phyloP scores from a whole-genome alignment of 2,888 invertebrate genomes.

The Phrixothrix hirtus region DNA sequence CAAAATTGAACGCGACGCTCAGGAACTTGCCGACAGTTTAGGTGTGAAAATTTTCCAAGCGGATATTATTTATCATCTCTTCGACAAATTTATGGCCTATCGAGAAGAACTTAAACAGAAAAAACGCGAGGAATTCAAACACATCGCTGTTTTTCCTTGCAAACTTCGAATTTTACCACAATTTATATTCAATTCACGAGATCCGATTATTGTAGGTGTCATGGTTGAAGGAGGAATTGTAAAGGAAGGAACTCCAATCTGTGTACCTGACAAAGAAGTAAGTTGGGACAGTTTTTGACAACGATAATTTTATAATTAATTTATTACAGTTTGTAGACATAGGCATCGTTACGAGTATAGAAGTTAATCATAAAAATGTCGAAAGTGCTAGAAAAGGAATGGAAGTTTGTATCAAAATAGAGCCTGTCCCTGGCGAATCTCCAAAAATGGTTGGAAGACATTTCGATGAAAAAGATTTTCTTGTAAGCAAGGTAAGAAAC shows the following conservation, averaged over 20 bases:
- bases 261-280: conserved; percentile 95
- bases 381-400: conserved; percentile 94
- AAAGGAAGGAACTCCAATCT: conserved; percentile 95
- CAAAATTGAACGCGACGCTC: conserved; percentile 96
- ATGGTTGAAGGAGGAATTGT: conserved; percentile 94
- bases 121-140: conserved; percentile 93
- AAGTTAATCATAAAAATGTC: conserved; percentile 92
- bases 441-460: conserved; percentile 99
- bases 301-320: conserved; percentile 13
- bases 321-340: conserved; percentile 85
- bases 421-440: conserved; percentile 95
- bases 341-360: conserved; percentile 93
- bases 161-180: conserved; percentile 83
- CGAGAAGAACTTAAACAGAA: conserved; percentile 87
- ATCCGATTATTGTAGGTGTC: conserved; percentile 97
- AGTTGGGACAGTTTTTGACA: too few species aligned
- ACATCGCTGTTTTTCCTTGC: conserved; percentile 98
- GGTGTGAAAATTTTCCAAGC: conserved; percentile 97
- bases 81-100: conserved; percentile 94
- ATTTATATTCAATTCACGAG: conserved; percentile 96
- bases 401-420: conserved; percentile 96
- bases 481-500: conserved; percentile 89
- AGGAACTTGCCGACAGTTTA: conserved; percentile 92
- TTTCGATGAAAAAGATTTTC: conserved; percentile 93
- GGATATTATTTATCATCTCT: conserved; percentile 99